These are phyloP conservation scores for Mixornis gularis DNA, from an alignment of 2,113 vertebrate genomes.

Conservation along the genomic window DNA sequence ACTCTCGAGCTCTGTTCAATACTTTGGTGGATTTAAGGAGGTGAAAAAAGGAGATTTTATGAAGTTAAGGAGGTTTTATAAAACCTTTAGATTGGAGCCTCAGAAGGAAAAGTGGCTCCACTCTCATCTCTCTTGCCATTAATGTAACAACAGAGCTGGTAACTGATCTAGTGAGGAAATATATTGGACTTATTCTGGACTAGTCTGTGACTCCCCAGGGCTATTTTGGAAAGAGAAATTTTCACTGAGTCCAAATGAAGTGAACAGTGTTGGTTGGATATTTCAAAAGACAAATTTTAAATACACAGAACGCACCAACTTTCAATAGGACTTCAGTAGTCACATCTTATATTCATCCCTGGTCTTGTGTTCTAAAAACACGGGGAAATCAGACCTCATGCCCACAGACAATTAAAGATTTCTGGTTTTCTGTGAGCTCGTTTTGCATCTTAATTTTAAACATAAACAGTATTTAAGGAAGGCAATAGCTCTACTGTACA, in stretches of 20 bases:
- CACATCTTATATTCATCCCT: neutral
- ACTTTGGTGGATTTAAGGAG: neutral
- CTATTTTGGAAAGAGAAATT: neutral
- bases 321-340: accelerated
- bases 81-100: neutral
- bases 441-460: neutral
- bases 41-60: neutral
- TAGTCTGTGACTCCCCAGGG: neutral
- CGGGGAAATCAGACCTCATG: neutral
- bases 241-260: neutral
- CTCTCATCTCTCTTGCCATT: neutral
- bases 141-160: neutral
- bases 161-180: neutral
- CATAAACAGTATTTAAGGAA: neutral
- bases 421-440: neutral
- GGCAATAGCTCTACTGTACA: neutral
- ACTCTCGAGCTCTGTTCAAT: neutral
- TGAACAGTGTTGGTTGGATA: neutral
- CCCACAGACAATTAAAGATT: neutral
- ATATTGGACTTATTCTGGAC: neutral
- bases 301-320: too few species aligned
- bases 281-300: neutral
- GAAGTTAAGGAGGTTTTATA: neutral
- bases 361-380: neutral
- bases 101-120: neutral